A percentile compares a stretch with the other conserved stretches of the same genome.
Conservation (phyloP, 2,797 vertebrate species). For the Neosilurus hyrtlii region DNA sequence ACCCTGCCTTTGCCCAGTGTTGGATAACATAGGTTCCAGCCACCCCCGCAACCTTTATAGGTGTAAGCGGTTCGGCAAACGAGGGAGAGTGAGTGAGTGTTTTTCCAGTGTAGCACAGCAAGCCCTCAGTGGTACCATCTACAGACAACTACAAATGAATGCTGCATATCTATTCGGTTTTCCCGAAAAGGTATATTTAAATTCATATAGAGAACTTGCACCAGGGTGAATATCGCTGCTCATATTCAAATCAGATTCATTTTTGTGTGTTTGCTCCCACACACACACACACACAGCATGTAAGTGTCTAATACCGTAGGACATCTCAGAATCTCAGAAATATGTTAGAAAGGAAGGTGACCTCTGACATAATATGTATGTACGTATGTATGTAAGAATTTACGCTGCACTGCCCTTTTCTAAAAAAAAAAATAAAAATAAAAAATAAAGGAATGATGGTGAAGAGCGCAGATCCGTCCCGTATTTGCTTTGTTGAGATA, state of each 20-base stretch:
- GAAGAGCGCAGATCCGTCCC: background rate
- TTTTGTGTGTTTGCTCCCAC: too few species aligned
- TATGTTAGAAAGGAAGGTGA: background rate
- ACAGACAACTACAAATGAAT: background rate
- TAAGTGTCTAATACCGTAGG: background rate
- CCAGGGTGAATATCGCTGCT: too few species aligned
- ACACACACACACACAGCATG: too few species aligned
- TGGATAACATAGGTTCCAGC: too few species aligned
- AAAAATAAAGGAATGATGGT: background rate
- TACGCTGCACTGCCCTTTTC: too few species aligned
- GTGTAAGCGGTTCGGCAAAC: too few species aligned
- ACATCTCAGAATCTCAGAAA: background rate
- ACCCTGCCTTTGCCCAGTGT: too few species aligned
- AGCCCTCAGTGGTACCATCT: background rate
- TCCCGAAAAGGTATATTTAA: background rate
- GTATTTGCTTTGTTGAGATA: conserved; percentile 7
- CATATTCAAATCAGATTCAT: too few species aligned
- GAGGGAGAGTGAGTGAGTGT: too few species aligned
- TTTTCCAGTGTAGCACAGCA: background rate
- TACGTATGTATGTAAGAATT: background rate
- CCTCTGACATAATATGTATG: background rate
- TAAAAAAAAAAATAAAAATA: too few species aligned
- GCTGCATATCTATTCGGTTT: background rate
- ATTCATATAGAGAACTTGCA: too few species aligned
- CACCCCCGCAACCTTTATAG: too few species aligned